Base-by-base conservation (phyloP, 2,888 invertebrate species). In the Phalera bucephala region DNA sequence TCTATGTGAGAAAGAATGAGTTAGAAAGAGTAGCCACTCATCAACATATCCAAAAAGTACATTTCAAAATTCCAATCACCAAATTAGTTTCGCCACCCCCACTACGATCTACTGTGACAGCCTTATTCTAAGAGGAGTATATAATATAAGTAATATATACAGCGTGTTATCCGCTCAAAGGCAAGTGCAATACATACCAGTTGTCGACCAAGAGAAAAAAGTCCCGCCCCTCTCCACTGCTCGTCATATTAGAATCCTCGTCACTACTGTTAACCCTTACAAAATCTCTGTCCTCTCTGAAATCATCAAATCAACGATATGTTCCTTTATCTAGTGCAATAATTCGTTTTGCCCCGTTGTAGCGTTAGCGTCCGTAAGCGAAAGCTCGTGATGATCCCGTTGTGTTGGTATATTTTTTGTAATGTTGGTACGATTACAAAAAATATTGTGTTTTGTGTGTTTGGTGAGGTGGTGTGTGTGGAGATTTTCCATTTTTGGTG, bases 231-330 rank as follows among this genome's bases (percentile, higher is more conserved):
- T 74, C 76, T 48, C 66, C 75, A 64, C 75, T 77, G 61, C 72
- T 73, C 33, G 71, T 69, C 45, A 72, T 64, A 60, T 76, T 65
- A 20, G 78, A 77, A 33, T 68, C 75, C 42, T 81, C 84, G 49
- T 87, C 86, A 76, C 81, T 84, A 80, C 72, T 77, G 62, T 81
- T 79, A 53, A 84, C 86, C 64, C 72, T 76, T 51, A 76, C 67
- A 80, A 81, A 85, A 61, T 77, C 70, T 64, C 76, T 82, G 76
- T 61, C 70, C 58, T 70, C 66, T 86, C 87, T 87, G 87, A 84
- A 87, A 88, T 76, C 64, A 70, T 72, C 52, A 78, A 77, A 53
- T 64, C 52, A 34, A 52, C 45, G 45, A 49, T 48, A 45, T 29
- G 47, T 47, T 55, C 42, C 55, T 59, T 53, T 45, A 58, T 39